Base-by-base conservation (phyloP, 1,140 invertebrate genomes). In the Branchinecta lynchi region DNA sequence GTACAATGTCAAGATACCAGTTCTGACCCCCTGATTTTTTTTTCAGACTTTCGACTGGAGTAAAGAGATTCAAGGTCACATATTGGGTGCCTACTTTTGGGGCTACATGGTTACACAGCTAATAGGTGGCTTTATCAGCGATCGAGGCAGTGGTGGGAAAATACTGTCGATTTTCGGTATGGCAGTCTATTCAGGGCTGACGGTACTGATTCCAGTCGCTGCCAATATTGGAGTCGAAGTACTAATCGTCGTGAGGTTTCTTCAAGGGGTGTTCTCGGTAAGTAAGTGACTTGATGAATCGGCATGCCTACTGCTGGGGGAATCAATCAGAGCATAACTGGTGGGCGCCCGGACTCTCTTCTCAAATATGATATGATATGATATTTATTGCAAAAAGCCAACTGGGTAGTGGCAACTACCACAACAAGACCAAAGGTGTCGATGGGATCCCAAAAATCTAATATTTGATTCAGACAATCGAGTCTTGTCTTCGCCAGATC, bases 61-160 rank as follows among this genome's bases (percentile, higher is more conserved):
- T 7, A 77, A 76, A 72, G 73, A 74, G 17, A 69, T 74, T 0
- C 79, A 81, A 75, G 78, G 78, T 17, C 67, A 71, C 8, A 76
- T 81, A 43, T 66, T 81, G 8, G 78, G 77, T 8, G 75, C 77
- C 7, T 81, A 79, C 73, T 81, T 77, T 73, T 77, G 77, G 66
- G 80, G 80, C n/a, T 81, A 79, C 70, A 73, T 79, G 3, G 67
- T 78, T 7, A 78, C 78, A 0, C 82, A 82, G 72, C 74, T 83
- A 20, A 77, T 80, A 8, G 81, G 79, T n/a, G 80, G 79, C 44
- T 77, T 74, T 74, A 60, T 81, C 12, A 73, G 74, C 17, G 78
- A 79, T 68, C 71, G 75, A 43, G 78, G 78, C 69, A 80, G 80
- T 17, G 77, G 79, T n/a, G 77, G 77, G 68, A 73, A 73, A 43